Percentiles rank a stretch among this genome's conserved stretches.
phyloP scores from a whole-genome alignment of 2,888 invertebrate species.

The Leptopterna dolabrata region DNA sequence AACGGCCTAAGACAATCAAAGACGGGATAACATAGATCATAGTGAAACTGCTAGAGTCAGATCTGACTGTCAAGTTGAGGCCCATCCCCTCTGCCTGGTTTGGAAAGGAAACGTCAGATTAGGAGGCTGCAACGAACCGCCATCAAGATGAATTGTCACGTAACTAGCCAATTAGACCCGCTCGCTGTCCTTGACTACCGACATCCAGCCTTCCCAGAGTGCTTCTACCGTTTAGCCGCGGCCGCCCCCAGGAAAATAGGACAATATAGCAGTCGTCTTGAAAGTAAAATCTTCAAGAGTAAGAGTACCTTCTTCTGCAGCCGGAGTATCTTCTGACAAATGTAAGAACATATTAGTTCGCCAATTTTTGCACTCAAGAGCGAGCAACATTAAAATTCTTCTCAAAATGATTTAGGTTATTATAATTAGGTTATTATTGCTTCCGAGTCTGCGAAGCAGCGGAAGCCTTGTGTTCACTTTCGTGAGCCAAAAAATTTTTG shows the following conservation, averaged over 20 bases:
- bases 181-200: constrained; percentile 35
- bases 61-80: background rate
- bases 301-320: no score
- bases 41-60: background rate
- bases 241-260: background rate
- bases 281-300: background rate
- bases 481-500: no score
- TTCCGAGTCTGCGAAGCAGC: no score
- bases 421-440: no score
- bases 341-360: no score
- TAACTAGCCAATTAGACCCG: constrained; percentile 52
- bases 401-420: no score
- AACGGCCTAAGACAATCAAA: no score
- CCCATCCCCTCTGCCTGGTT: background rate
- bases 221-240: background rate
- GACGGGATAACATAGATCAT: background rate
- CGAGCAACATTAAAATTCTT: no score
- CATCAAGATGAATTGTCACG: constrained; percentile 54
- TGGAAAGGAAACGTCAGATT: constrained; percentile 51
- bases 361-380: no score
- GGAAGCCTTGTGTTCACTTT: no score
- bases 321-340: no score
- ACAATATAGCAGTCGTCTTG: background rate
- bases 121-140: constrained; percentile 52
- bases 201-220: constrained; percentile 1